Evolutionary conservation across 1,140 invertebrate genomes (phyloP).

Genomic region (Sycobia sp.): DNA sequence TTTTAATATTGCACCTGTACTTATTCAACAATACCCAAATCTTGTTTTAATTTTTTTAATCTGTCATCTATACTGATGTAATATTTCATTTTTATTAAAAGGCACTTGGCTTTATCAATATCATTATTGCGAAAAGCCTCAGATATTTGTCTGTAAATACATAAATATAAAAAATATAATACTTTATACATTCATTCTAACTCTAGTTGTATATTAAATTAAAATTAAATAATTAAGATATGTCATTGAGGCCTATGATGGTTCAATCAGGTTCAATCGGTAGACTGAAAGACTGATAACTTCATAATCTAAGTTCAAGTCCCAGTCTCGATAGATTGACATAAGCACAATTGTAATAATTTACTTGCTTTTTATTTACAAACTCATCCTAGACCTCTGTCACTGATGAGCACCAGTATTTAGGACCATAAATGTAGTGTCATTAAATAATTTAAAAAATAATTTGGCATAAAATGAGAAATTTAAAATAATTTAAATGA

Average conservation of each 20-base stretch:
- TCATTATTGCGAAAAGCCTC: constrained; percentile 69
- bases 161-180: constrained; percentile 2
- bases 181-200: too few relatives aligned
- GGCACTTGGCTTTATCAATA: constrained; percentile 65
- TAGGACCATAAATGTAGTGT: too few relatives aligned
- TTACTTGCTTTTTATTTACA: too few relatives aligned
- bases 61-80: constrained; percentile 77
- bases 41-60: constrained; percentile 73
- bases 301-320: background rate
- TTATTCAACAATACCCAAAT: constrained; percentile 71
- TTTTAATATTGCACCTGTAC: constrained; percentile 19
- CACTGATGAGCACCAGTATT: too few relatives aligned
- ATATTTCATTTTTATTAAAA: constrained; percentile 81
- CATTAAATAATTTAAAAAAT: too few relatives aligned
- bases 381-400: too few relatives aligned
- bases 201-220: too few relatives aligned
- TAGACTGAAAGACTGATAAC: too few relatives aligned
- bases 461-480: too few relatives aligned
- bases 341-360: background rate
- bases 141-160: constrained; percentile 62
- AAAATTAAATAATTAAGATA: background rate
- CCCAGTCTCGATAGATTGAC: background rate
- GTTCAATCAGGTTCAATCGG: too few relatives aligned
- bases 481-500: too few relatives aligned
- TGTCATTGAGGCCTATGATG: too few relatives aligned